A percentile compares a stretch with the other conserved stretches of the same genome.
Conservation (phyloP, 2,797 vertebrate genomes). For the Dromococcyx pavoninus region DNA sequence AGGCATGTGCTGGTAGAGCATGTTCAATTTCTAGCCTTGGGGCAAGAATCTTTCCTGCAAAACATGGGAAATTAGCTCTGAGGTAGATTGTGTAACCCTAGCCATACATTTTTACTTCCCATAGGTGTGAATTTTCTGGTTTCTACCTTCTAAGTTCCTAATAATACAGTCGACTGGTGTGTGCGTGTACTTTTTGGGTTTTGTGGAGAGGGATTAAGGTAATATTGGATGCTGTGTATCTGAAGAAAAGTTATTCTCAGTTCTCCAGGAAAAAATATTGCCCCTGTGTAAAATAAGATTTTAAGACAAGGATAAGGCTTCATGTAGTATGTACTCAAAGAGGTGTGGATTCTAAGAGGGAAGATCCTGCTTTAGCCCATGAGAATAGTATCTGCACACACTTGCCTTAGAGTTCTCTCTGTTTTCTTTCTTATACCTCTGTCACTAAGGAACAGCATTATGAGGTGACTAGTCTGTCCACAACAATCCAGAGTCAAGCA, state of each 20-base stretch:
- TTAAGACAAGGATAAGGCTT: neutral
- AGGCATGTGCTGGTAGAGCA: neutral
- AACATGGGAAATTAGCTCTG: neutral
- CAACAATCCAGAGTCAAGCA: neutral
- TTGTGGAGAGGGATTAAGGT: neutral
- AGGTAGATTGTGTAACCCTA: neutral
- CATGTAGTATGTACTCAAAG: neutral
- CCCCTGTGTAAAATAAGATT: neutral
- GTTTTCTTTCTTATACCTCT: neutral
- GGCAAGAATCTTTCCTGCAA: neutral
- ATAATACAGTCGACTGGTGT: neutral
- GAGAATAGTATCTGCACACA: neutral
- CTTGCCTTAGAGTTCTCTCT: neutral
- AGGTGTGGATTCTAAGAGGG: neutral
- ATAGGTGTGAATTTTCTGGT: neutral
- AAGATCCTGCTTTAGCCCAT: neutral
- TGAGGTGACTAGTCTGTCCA: neutral
- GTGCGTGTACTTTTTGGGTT: neutral
- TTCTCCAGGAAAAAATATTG: neutral
- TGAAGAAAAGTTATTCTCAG: neutral
- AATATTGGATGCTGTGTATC: neutral
- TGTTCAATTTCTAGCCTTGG: neutral
- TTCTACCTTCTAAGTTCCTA: neutral
- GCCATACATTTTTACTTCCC: neutral
- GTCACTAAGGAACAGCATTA: neutral